phyloP scores from a whole-genome alignment of 2,113 vertebrate species.

The Gymnobelideus leadbeateri region DNA sequence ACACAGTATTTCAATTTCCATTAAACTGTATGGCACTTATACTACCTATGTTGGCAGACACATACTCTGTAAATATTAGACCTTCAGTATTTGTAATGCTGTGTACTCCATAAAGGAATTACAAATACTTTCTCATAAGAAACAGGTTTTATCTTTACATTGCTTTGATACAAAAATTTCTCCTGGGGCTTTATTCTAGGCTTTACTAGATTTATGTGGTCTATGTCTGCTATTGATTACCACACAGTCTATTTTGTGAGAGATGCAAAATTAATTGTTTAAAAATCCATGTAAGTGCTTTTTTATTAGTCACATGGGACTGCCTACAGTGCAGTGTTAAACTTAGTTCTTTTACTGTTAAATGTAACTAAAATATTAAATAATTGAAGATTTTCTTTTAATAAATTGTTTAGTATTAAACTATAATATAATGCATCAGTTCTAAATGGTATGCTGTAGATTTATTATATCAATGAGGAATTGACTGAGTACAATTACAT shows the following conservation, averaged over 20 bases:
- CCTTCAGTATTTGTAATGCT: constrained; percentile 66
- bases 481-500: background rate
- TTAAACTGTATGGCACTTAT: constrained; percentile 30
- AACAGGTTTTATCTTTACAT: constrained; percentile 72
- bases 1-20: constrained; percentile 35
- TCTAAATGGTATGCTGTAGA: constrained; percentile 40
- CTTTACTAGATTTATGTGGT: constrained; percentile 74
- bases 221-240: constrained; percentile 75
- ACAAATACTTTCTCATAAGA: constrained; percentile 73
- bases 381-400: constrained; percentile 64
- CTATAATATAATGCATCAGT: background rate
- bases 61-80: constrained; percentile 62
- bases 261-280: constrained; percentile 84
- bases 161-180: constrained; percentile 70
- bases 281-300: constrained; percentile 82
- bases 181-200: constrained; percentile 66
- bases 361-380: constrained; percentile 71
- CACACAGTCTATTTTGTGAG: constrained; percentile 72
- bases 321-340: constrained; percentile 56
- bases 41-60: constrained; percentile 12
- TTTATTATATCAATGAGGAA: constrained; percentile 63
- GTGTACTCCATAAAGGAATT: constrained; percentile 72
- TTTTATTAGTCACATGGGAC: constrained; percentile 81
- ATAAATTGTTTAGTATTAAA: constrained; percentile 41
- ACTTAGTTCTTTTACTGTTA: constrained; percentile 70